A percentile compares a stretch with the other conserved stretches of the same genome.
phyloP scores from a whole-genome alignment of 2,888 invertebrate genomes.

The Endotricha flammealis region DNA sequence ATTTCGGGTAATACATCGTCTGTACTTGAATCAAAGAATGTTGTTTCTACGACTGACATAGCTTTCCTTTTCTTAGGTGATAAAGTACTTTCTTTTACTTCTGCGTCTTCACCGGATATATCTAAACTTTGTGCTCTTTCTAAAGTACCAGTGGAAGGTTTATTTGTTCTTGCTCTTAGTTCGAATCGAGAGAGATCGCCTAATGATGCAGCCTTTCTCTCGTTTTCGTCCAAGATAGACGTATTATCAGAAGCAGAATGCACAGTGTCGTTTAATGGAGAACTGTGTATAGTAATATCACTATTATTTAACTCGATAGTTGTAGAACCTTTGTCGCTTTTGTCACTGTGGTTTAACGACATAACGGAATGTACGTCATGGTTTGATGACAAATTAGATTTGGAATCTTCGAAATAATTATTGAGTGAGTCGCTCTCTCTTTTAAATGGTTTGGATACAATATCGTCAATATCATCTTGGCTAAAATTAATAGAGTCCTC shows the following conservation, averaged over 20 bases:
- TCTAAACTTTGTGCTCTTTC: slow-evolving; percentile 90
- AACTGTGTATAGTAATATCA: slow-evolving; percentile 86
- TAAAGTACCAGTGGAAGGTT: slow-evolving; percentile 77
- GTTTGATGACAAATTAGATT: slow-evolving; percentile 69
- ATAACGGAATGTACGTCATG: slow-evolving; percentile 63
- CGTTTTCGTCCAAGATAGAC: slow-evolving; percentile 77
- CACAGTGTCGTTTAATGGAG: slow-evolving; percentile 74
- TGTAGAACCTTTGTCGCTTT: slow-evolving; percentile 76
- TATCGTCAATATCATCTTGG: slow-evolving; percentile 76
- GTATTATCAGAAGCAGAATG: slow-evolving; percentile 64
- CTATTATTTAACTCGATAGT: slow-evolving; percentile 86
- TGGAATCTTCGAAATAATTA: slow-evolving; percentile 66
- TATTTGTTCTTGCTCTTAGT: slow-evolving; percentile 57
- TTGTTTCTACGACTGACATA: slow-evolving; percentile 72
- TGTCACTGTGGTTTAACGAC: slow-evolving; percentile 68
- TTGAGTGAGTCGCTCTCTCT: slow-evolving; percentile 69
- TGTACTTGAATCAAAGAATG: slow-evolving; percentile 61
- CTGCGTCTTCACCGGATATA: slow-evolving; percentile 79
- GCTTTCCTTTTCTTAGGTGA: slow-evolving; percentile 83
- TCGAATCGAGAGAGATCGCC: slow-evolving; percentile 87
- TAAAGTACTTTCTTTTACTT: slow-evolving; percentile 58
- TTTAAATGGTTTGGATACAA: slow-evolving; percentile 67
- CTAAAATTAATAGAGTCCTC: slow-evolving; percentile 68
- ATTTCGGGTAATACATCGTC: slow-evolving; percentile 67
- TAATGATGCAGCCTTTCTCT: slow-evolving; percentile 86